A percentile compares a stretch with the other conserved stretches of the same genome.
These are phyloP conservation scores for Leptinotarsa peninsularis DNA, from an alignment of 2,888 invertebrate species.

Conservation along the genomic window DNA sequence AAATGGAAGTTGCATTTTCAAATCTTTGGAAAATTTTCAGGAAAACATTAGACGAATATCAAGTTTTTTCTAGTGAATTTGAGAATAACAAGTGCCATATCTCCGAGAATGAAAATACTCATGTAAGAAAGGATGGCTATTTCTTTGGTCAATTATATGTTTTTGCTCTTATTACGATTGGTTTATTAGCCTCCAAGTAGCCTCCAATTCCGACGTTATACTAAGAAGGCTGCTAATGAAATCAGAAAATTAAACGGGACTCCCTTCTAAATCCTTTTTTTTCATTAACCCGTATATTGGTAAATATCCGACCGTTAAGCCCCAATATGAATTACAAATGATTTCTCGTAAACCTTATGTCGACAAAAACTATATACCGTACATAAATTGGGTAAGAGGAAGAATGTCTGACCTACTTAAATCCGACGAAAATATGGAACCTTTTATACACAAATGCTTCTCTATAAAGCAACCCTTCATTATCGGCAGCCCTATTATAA, in stretches of 20 bases:
- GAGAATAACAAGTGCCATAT: too few relatives aligned
- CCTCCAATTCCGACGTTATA: background rate
- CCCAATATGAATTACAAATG: constrained; percentile 21
- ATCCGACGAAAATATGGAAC: constrained; percentile 28
- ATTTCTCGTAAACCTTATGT: constrained; percentile 35
- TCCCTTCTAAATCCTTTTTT: background rate
- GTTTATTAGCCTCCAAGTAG: background rate
- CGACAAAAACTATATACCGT: constrained; percentile 34
- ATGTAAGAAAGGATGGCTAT: too few relatives aligned
- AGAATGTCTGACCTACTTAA: constrained; percentile 26
- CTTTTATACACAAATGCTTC: constrained; percentile 24
- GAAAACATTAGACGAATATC: too few relatives aligned
- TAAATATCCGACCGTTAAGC: constrained; percentile 26
- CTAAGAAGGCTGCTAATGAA: background rate
- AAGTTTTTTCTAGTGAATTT: too few relatives aligned
- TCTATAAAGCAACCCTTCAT: constrained; percentile 27
- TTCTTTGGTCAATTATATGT: background rate
- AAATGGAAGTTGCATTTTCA: too few relatives aligned
- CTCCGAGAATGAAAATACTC: too few relatives aligned
- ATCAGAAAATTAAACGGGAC: background rate
- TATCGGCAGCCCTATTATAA: constrained; percentile 25
- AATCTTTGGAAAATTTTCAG: too few relatives aligned
- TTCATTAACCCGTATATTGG: constrained; percentile 8
- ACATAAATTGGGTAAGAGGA: constrained; percentile 19
- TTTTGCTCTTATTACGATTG: background rate